Evolutionary conservation across 2,113 vertebrate species (phyloP), one percentile per base, ranked within the genome.

Genomic region (Platanista minor): DNA sequence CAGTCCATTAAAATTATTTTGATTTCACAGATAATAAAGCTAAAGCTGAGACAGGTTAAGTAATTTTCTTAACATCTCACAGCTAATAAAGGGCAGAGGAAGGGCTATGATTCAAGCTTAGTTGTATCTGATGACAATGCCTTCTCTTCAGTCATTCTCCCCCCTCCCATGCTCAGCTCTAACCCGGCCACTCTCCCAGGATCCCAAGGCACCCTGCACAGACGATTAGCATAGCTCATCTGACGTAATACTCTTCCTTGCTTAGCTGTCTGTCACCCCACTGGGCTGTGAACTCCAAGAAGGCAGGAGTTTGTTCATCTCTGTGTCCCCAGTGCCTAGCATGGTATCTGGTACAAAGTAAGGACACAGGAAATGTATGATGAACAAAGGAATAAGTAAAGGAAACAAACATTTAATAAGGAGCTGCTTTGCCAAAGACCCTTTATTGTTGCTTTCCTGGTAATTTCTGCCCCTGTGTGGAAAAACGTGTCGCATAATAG

Each of bases 11-110:
- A 39, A 77, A 36, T 57, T 59, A 67, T 72, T 94, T 86, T 93
- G 77, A 88, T 91, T 82, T 61, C 61, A 41, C 62, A 92, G 61
- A 64, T 84, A 82, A 85, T 46, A 66, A 23, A 90, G 62, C 27
- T 41, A 83, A 86, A 78, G 33, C 15, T 62, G 39, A 82, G 21
- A 64, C 49, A 91, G 8, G 39, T 12, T 74, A 87, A 92, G 21
- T 61, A 29, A 77, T 49, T 87, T 90, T 66, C 29, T 54, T 95
- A 43, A 59, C 6, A 3, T 46, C 27, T 86, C 64, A 57, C 1
- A 94, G 75, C 27, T 39, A 31, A 29, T n/a, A 36, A 94, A 14
- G 41, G 39, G 20, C 82, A 95, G 77, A 49, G 43, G n/a, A 29
- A 95, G 62, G 18, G 15, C 69, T 74, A 1, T 6, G 9, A 71